Base-by-base conservation (phyloP, 2,888 invertebrate species). In the Celastrina argiolus region DNA sequence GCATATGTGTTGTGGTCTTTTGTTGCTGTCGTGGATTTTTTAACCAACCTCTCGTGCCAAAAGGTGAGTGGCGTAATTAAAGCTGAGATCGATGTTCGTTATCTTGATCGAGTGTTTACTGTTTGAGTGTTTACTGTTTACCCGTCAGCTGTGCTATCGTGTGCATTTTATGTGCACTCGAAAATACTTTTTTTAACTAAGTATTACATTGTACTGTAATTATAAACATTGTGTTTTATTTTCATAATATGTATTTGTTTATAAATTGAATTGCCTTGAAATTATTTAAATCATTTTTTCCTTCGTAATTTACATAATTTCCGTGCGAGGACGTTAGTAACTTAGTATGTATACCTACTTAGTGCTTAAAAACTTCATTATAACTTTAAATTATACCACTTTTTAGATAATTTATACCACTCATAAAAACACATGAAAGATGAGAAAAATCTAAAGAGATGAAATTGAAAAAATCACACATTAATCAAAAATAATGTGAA, bases 1-100 rank as follows among this genome's bases (percentile, higher is more conserved):
- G 61, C 61, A 61, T 61, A 36, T 61, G 61, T 61, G 61, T 61
- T 39, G 61, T 61, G 61, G 22, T 36, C 36, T 2, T 39, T 12
- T 18, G 59, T 18, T 18, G 61, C 6, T 61, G 61, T 26, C 51
- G 61, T 61, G 61, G 61, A 61, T 61, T 61, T 36, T 61, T 61
- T 18, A 39, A 61, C 61, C 22, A 22, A 51, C 10, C 16, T 58
- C 16, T 22, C 18, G 61, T 36, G 61, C 61, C 61, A 39, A 61
- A 22, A 61, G 61, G 61, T 61, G 22, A 61, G 61, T 34, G 34
- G 22, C 7, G 18, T 34, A 36, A 14, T 56, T n/a, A n/a, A n/a
- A 22, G 10, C 22, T 51, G 14, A 14, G 61, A 61, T 61, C 22
- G 31, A 28, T 61, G 61, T 36, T 39, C 18, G 39, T 61, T 61